phyloP scores from a whole-genome alignment of 2,113 vertebrate species.

The Podarcis raffonei region DNA sequence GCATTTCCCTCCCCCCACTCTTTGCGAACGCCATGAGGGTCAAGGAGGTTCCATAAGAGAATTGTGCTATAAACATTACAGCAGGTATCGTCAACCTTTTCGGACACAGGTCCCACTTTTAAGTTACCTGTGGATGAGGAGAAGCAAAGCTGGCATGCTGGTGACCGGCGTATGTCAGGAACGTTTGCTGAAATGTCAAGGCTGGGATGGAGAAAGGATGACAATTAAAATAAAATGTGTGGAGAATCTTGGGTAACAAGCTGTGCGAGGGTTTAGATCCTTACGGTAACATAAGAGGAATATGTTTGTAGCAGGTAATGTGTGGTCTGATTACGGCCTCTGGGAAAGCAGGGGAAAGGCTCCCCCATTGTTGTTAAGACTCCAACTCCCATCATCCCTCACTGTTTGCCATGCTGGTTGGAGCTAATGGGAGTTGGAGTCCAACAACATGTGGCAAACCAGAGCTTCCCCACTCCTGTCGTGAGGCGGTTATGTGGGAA shows the following conservation, averaged over 20 bases:
- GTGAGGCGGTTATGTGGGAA: background rate
- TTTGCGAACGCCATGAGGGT: too few species aligned
- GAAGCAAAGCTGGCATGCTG: background rate
- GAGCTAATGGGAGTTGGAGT: background rate
- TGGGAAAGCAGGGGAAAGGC: too few species aligned
- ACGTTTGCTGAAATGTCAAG: background rate
- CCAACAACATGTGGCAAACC: background rate
- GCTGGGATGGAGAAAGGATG: background rate
- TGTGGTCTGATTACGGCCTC: too few species aligned
- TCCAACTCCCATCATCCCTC: background rate
- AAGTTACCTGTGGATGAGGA: background rate
- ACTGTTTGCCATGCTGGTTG: background rate
- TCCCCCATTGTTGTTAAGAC: background rate
- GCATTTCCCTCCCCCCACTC: too few species aligned
- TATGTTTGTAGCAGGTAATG: background rate
- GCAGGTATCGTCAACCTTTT: too few species aligned
- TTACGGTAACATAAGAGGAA: background rate
- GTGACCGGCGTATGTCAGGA: too few species aligned
- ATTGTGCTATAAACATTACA: too few species aligned
- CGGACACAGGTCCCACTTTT: too few species aligned
- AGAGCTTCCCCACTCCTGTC: background rate
- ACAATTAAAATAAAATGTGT: background rate
- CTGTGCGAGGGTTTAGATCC: background rate
- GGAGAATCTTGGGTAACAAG: background rate
- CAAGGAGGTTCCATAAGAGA: too few species aligned